Conservation (phyloP, 2,113 vertebrate species). For the Onychorhynchus coronatus region DNA sequence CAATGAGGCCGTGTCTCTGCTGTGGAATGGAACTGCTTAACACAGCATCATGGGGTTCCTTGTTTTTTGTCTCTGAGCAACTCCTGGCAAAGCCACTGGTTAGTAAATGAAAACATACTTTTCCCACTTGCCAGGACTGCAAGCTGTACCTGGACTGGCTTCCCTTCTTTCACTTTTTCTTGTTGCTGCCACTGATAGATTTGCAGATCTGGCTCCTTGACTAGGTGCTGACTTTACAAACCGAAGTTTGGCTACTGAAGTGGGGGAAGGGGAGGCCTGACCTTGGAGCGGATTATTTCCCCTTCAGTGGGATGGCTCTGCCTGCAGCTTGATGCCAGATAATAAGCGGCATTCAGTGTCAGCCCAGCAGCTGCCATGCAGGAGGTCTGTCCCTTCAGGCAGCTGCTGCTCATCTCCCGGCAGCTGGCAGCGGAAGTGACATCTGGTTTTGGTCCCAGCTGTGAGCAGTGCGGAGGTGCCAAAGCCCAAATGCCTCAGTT, state of each 20-base stretch:
- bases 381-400: constrained; percentile 33
- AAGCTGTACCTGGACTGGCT: not conserved
- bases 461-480: constrained; percentile 25
- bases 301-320: not conserved
- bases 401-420: constrained; percentile 58
- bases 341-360: not conserved
- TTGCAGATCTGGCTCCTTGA: not conserved
- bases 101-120: constrained; percentile 48
- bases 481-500: constrained; percentile 55
- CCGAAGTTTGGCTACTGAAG: not conserved
- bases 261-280: not conserved
- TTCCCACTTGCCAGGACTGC: not conserved
- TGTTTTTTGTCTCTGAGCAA: not conserved
- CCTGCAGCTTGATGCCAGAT: not conserved
- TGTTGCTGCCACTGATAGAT: not conserved
- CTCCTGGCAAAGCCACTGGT: constrained; percentile 14
- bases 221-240: constrained; percentile 7
- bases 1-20: not conserved
- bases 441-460: constrained; percentile 59
- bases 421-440: constrained; percentile 60
- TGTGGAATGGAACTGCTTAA: constrained; percentile 8
- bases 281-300: not conserved
- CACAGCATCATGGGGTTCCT: not conserved
- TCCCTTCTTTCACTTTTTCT: not conserved
- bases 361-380: constrained; percentile 42